Base-by-base conservation (phyloP, 1,140 invertebrate species). In the Saccostrea glomerata region DNA sequence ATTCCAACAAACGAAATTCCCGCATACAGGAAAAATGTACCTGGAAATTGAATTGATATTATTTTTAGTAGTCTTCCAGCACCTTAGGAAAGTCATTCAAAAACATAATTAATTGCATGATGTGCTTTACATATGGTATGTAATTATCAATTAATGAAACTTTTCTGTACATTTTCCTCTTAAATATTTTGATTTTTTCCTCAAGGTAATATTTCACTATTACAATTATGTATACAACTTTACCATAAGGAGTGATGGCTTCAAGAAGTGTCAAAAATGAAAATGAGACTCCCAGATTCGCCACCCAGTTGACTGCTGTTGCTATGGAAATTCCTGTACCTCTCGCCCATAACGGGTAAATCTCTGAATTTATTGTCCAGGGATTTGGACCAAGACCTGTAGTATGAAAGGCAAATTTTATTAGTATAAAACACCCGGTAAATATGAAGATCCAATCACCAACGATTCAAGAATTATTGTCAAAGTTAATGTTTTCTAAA, bases 1-100 rank as follows among this genome's bases (percentile, higher is more conserved):
- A 98, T 92, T n/a, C 97, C 97, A 13, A 97, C 54, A 0, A 97
- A 87, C 90, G 97, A 97, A 82, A 98, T 96, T 6, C 95, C 93
- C 47, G 96, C 96, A 93, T 98, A 99, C 82, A 98, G 92, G 97
- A 97, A 98, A 94, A 98, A 98, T 2, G 96, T 94, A 40, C 96
- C 96, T 96, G 92, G 40, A 94, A 94, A 63, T 63, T 17, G 58
- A 63, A 20, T 5, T 17, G 58, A 47, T 47, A 47, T 47, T 47
- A 47, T 47, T 47, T 47, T 47, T 6, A 47, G 9, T 47, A 9
- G 6, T 47, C 47, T 47, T 47, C 6, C 47, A 47, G 9, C 0
- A 0, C 1, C 9, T 47, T 9, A 6, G 6, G 40, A 47, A 9
- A 47, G 47, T 47, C 47, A 5, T 47, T 2, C 47, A 47, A 47